phyloP scores from a whole-genome alignment of 2,888 invertebrate genomes.

The Mesorhabditis spiculigera region DNA sequence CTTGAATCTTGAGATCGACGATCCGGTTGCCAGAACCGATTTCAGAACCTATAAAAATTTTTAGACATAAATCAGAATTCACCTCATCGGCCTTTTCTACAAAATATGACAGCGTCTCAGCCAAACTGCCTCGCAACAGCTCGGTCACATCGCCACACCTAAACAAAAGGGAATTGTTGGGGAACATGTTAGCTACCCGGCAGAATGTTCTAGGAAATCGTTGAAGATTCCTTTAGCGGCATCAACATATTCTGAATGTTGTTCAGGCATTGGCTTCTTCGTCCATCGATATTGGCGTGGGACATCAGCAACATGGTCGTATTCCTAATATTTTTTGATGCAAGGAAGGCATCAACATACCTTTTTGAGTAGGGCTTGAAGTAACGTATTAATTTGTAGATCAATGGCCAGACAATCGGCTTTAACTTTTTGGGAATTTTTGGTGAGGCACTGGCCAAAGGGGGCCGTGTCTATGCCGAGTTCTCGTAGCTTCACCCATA shows the following conservation, averaged over 20 bases:
- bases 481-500: conserved; percentile 37
- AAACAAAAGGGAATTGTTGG: no score
- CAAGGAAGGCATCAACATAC: conserved; percentile 7
- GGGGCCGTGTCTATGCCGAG: conserved; percentile 36
- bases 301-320: conserved; percentile 75
- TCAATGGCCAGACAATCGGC: conserved; percentile 20
- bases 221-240: conserved; percentile 18
- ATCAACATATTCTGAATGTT: conserved; percentile 71
- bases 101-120: conserved; percentile 15
- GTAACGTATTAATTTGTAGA: conserved; percentile 11
- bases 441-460: conserved; percentile 42
- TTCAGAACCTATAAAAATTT: conserved; percentile 41
- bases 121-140: no score
- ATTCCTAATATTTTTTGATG: conserved; percentile 11
- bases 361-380: conserved; percentile 16
- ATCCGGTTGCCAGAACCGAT: conserved; percentile 50
- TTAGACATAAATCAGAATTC: not conserved
- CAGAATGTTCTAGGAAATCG: conserved; percentile 8
- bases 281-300: conserved; percentile 65
- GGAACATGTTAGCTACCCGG: no score
- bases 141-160: no score
- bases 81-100: conserved; percentile 26
- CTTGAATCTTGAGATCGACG: conserved; percentile 49
- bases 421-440: conserved; percentile 21
- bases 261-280: conserved; percentile 68